Base-by-base conservation (phyloP, 2,797 vertebrate species). In the Clarias platycephalus region DNA sequence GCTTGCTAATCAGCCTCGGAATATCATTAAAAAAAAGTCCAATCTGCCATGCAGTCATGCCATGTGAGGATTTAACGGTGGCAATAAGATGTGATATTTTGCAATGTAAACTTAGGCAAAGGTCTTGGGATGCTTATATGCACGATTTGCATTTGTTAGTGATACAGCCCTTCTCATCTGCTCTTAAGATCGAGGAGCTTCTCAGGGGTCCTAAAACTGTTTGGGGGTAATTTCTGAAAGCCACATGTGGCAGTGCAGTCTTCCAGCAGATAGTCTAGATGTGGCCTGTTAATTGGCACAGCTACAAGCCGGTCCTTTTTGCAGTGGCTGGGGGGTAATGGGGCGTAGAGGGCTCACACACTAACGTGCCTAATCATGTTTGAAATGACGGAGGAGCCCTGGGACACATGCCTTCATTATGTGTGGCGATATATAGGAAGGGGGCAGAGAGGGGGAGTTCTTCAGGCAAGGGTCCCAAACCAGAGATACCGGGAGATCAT, bases 281-380 rank as follows among this genome's bases (percentile, higher is more conserved):
- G 71, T 88, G 85, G 83, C 76, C 74, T 75, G 71, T 84, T 85
- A 76, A 82, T 87, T 68, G 84, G 49, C 77, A 74, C 81, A 58
- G 77, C 83, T 84, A 82, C 88, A 74, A 90, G 83, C 58, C 70
- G 75, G 84, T 83, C 76, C 75, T 87, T 82, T 63, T 81, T 37
- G 75, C 75, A 81, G 84, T 82, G 83, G 86, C 82, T 87, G 74
- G 86, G 88, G 84, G 90, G 78, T 89, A 88, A 87, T 81, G 88
- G 88, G 82, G 91, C 72, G 40, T 89, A 79, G 89, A 92, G 89
- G 91, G 84, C 86, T 75, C 80, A 71, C 82, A 80, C 86, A 89
- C 87, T 94, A 92, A 93, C 88, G 86, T 91, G 91, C 85, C 90
- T 93, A 93, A 94, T 93, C 90, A 86, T 89, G 89, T 92, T 88